These are phyloP conservation scores for Nothoprocta perdicaria DNA, from an alignment of 2,113 vertebrate species.

Conservation along the genomic window DNA sequence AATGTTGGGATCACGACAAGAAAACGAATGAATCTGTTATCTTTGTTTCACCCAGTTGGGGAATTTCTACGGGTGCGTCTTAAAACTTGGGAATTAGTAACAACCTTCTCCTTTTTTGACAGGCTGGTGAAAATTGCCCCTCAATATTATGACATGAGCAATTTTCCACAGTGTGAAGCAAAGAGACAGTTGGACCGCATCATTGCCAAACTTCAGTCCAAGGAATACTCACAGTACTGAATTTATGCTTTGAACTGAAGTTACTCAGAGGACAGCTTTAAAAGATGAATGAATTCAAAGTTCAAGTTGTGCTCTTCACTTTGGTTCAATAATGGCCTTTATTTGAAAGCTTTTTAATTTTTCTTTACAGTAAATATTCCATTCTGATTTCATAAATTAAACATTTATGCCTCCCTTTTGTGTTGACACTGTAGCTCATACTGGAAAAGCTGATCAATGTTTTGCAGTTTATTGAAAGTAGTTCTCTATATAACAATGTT, in stretches of 20 bases:
- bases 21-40: not conserved
- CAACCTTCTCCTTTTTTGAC: slow-evolving; percentile 69
- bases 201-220: slow-evolving; percentile 93
- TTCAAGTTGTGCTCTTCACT: slow-evolving; percentile 86
- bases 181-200: slow-evolving; percentile 97
- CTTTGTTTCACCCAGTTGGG: not conserved
- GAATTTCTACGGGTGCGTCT: not conserved
- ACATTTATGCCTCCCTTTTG: slow-evolving; percentile 86
- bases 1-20: not conserved
- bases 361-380: slow-evolving; percentile 90
- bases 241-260: slow-evolving; percentile 78
- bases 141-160: slow-evolving; percentile 97
- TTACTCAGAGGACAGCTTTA: slow-evolving; percentile 82
- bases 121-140: slow-evolving; percentile 97
- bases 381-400: slow-evolving; percentile 91
- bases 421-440: slow-evolving; percentile 88
- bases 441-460: slow-evolving; percentile 85
- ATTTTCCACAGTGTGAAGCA: slow-evolving; percentile 98
- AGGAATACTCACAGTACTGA: slow-evolving; percentile 97
- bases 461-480: slow-evolving; percentile 91
- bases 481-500: slow-evolving; percentile 89
- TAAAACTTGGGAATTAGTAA: slow-evolving; percentile 49
- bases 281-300: slow-evolving; percentile 79
- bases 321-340: slow-evolving; percentile 87
- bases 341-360: slow-evolving; percentile 90